Base-by-base conservation (phyloP, 2,113 vertebrate species). In the Dissostichus mawsoni region DNA sequence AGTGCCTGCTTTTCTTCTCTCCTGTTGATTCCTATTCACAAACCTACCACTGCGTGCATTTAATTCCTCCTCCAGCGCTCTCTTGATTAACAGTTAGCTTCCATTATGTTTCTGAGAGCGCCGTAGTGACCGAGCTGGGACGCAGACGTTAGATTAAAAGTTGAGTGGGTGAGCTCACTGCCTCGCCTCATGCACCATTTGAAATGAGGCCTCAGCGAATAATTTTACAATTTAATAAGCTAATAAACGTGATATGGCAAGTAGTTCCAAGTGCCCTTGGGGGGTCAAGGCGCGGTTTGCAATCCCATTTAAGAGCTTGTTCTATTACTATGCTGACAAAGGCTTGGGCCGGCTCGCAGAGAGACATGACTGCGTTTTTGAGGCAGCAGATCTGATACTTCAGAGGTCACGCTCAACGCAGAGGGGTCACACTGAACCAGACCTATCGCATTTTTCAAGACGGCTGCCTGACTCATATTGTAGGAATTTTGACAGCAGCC, bases 151-250 rank as follows among this genome's bases (percentile, higher is more conserved):
- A 72, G 80, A 90, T 90, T 76, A 85, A 87, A 87, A 90, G 82
- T 74, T 76, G 83, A 90, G 84, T 81, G 74, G 80, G 75, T 85
- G 78, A 85, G 83, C 82, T 90, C 52, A 55, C 80, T 68, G 20
- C 62, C 57, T 73, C 59, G 29, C 84, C 72, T 81, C 47, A 48
- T 18, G 41, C 76, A 23, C 76, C 48, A 70, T 76, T 81, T 79
- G 64, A 90, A 88, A 90, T 77, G 69, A 92, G 74, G 80, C 72
- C 72, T 76, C 72, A 68, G 77, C 68, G 55, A 89, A 82, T 90
- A 67, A 86, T 91, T 92, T 88, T 68, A 81, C 75, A 74, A 87
- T 90, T 92, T 92, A 89, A 91, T 90, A 87, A 87, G 82, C 85
- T 87, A 92, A 91, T 89, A 93, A 92, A 92, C 36, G 41, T 79